Percentiles rank a stretch among this genome's conserved stretches.
Evolutionary conservation across 2,888 invertebrate species (phyloP).

Genomic region (Orthosia gracilis): DNA sequence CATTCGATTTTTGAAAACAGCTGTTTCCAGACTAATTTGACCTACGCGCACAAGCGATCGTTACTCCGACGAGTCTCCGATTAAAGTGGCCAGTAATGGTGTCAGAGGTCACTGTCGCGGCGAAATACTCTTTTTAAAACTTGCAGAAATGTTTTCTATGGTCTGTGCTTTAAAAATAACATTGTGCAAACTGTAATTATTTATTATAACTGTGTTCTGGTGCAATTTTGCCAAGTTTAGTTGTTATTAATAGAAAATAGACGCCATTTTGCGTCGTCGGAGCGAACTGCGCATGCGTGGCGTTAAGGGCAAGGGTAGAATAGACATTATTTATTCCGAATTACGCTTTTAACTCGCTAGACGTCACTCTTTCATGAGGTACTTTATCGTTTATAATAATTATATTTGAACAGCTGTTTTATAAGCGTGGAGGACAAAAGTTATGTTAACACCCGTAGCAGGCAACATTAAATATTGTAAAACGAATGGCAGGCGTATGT

Average conservation of each 20-base stretch:
- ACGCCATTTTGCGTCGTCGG: conserved; percentile 78
- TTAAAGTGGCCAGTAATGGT: conserved; percentile 46
- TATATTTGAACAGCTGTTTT: conserved; percentile 38
- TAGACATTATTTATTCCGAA: conserved; percentile 58
- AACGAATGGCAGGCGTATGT: not conserved
- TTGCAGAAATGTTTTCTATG: conserved; percentile 15
- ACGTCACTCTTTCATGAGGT: conserved; percentile 18
- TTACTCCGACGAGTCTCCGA: conserved; percentile 47
- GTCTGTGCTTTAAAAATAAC: conserved; percentile 5
- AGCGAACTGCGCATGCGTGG: conserved; percentile 81
- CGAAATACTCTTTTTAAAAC: conserved; percentile 29
- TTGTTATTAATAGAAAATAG: conserved; percentile 68
- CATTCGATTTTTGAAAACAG: conserved; percentile 89
- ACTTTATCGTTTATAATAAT: conserved; percentile 18
- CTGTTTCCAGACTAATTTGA: conserved; percentile 78
- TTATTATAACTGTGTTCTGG: conserved; percentile 24
- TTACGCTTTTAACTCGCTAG: conserved; percentile 34
- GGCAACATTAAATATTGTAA: not conserved
- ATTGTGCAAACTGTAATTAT: conserved; percentile 34
- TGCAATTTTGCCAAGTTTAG: conserved; percentile 51
- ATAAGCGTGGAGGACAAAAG: not conserved
- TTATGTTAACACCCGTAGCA: not conserved
- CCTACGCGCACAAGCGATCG: conserved; percentile 59
- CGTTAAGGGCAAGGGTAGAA: conserved; percentile 84
- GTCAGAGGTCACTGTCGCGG: conserved; percentile 67